Evolutionary conservation across 2,113 vertebrate species (phyloP).

Genomic region (Atrichornis clamosus): DNA sequence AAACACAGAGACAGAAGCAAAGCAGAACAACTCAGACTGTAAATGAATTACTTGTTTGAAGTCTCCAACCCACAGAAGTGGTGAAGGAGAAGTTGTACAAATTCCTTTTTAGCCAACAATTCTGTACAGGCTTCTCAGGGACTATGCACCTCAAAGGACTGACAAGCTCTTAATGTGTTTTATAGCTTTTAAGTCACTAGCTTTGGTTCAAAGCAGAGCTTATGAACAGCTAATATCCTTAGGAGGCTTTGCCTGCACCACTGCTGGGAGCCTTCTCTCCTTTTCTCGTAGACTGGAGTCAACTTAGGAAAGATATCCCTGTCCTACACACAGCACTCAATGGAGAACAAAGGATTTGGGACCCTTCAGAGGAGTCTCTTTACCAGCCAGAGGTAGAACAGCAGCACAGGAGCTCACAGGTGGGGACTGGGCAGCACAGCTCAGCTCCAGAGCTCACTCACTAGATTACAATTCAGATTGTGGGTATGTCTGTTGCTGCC

Average conservation of each 20-base stretch:
- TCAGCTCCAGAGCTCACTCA: neutral
- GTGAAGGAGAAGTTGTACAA: neutral
- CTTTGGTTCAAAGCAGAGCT: slow-evolving; percentile 3
- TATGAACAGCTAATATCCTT: neutral
- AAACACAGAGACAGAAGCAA: neutral
- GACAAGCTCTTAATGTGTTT: neutral
- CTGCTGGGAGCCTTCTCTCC: neutral
- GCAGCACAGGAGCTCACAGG: neutral
- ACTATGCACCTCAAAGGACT: neutral
- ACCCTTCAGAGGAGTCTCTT: neutral
- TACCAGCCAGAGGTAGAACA: neutral
- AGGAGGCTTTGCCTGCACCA: neutral
- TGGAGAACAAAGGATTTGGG: neutral
- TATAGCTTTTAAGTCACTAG: neutral
- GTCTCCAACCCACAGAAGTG: neutral
- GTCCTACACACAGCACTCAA: neutral
- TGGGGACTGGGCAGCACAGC: neutral
- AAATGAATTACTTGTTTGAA: neutral
- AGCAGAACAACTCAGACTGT: neutral
- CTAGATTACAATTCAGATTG: neutral
- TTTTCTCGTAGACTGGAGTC: neutral
- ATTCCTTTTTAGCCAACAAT: neutral
- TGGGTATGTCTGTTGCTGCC: neutral
- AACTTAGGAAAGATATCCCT: neutral
- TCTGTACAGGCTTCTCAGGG: neutral